Evolutionary conservation across 2,888 invertebrate genomes (phyloP), one percentile per base, ranked within the genome.

Genomic region (Dugesia japonica): DNA sequence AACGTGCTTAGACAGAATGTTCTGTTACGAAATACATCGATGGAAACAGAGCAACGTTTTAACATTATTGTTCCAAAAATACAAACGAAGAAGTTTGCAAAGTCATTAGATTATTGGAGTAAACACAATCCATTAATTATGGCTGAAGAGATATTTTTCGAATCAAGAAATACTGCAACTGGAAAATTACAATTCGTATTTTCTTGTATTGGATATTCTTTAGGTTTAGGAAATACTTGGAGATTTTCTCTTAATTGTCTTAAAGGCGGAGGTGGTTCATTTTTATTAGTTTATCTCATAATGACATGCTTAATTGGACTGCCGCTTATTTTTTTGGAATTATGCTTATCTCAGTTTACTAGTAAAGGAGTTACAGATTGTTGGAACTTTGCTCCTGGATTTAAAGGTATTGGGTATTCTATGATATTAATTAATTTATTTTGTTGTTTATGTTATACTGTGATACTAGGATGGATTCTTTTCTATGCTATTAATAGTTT

Each of bases 21-120:
- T n/a, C n/a, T n/a, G n/a, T n/a, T n/a, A n/a, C n/a, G n/a, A n/a
- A n/a, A n/a, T n/a, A n/a, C n/a, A n/a, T n/a, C n/a, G n/a, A n/a
- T n/a, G n/a, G n/a, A n/a, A 38, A 38, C 38, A 38, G n/a, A n/a
- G n/a, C n/a, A n/a, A n/a, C n/a, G n/a, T n/a, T n/a, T n/a, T n/a
- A n/a, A n/a, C n/a, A n/a, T 38, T 13, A 38, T 38, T 38, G 9
- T 38, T 9, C 38, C 38, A 38, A 9, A 38, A 13, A 17, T 9
- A 13, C 9, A 17, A 9, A 13, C 38, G 9, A 23, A 23, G n/a
- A 56, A 56, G 4, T 56, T 56, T 9, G 4, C 23, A 1, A 4
- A n/a, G 56, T n/a, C 56, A 4, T n/a, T 56, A 56, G 56, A 56
- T 56, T 56, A 56, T 56, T 56, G 56, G 56, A 56, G 56, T 56